These are phyloP conservation scores for Ctenomys sociabilis DNA, from an alignment of 2,113 vertebrate species.

Conservation along the genomic window DNA sequence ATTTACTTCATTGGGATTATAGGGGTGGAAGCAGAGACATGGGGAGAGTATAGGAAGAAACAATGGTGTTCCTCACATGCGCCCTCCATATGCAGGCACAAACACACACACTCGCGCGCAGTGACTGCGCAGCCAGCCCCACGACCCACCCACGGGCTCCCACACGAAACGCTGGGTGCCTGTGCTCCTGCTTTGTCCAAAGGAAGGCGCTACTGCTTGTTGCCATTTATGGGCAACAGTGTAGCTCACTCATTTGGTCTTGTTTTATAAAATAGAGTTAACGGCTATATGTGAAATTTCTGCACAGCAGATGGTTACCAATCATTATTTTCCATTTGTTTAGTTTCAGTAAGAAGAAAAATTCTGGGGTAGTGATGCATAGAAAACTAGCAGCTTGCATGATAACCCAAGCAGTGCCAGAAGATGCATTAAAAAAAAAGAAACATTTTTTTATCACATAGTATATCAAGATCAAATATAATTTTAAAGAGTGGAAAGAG, in stretches of 20 bases:
- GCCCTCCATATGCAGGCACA: background rate
- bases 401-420: slow-evolving; percentile 72
- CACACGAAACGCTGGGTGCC: slow-evolving; percentile 71
- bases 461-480: slow-evolving; percentile 61
- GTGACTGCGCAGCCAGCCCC: slow-evolving; percentile 16
- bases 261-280: slow-evolving; percentile 89
- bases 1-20: slow-evolving; percentile 26
- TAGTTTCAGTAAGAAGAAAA: slow-evolving; percentile 83
- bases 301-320: slow-evolving; percentile 88
- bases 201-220: slow-evolving; percentile 83
- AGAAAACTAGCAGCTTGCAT: slow-evolving; percentile 65
- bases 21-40: background rate
- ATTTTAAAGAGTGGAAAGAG: slow-evolving; percentile 12
- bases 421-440: background rate
- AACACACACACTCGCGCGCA: background rate
- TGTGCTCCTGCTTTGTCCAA: slow-evolving; percentile 79
- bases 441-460: slow-evolving; percentile 1
- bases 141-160: slow-evolving; percentile 60
- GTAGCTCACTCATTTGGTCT: slow-evolving; percentile 87
- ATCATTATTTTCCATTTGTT: slow-evolving; percentile 90
- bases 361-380: slow-evolving; percentile 65
- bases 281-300: slow-evolving; percentile 88
- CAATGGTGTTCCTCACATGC: background rate
- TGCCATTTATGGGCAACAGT: slow-evolving; percentile 84
- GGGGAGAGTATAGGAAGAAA: background rate